Base-by-base conservation (phyloP, 53 echinoderm and acorn worm genomes). In the Echinarachnius parma region DNA sequence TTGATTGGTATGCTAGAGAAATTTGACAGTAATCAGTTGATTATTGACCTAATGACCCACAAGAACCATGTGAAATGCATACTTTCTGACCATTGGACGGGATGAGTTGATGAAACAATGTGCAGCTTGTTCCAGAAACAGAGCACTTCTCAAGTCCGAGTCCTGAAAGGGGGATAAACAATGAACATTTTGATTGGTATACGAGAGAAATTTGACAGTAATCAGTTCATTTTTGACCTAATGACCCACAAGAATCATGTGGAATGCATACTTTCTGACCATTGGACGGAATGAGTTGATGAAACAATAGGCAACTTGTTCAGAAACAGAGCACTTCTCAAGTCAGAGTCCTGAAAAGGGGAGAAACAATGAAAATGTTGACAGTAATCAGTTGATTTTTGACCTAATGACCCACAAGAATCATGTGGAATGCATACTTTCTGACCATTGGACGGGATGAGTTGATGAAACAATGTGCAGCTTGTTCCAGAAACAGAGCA, bases 11-110 rank as follows among this genome's bases (percentile, higher is more conserved):
- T n/a, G n/a, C n/a, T n/a, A n/a, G n/a, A n/a, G n/a, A n/a, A 39
- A 13, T 9, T 7, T 9, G 7, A 39, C 42, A 39, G 42, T 7
- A 9, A 7, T 7, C 7, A 39, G n/a, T n/a, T n/a, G n/a, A n/a
- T n/a, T n/a, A n/a, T n/a, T n/a, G n/a, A n/a, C n/a, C n/a, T n/a
- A n/a, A n/a, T n/a, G n/a, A n/a, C n/a, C n/a, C n/a, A n/a, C n/a
- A n/a, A n/a, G n/a, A n/a, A n/a, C n/a, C 96, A 95, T 95, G 29
- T 95, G 96, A 77, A 95, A 95, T 60, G 96, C 91, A 78, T 95
- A 95, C 62, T 95, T 95, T 44, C 96, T 84, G 13, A 91, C 96
- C 90, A 90, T 95, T 2, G 96, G 96, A 46, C 60, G 76, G 9
- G 76, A 81, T 69, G 92, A 87, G 46, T 91, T 91, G 36, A 95